Conservation (phyloP, 2,113 vertebrate genomes). For the Rhabdornis inornatus region DNA sequence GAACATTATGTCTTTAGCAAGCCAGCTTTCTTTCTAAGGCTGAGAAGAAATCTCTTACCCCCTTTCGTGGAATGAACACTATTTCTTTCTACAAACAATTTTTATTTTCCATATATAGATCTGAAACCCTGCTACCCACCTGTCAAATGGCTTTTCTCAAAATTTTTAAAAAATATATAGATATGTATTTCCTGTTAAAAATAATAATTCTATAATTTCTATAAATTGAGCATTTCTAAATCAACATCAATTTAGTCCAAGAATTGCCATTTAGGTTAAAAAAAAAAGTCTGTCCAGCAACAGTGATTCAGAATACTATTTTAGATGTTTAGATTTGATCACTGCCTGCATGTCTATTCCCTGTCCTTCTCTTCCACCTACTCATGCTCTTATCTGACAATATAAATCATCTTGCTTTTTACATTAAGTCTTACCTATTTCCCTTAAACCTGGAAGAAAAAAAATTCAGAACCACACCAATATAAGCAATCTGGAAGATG, state of each 20-base stretch:
- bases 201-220: background rate
- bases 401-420: background rate
- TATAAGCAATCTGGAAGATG: fast-evolving
- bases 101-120: background rate
- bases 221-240: background rate
- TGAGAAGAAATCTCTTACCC: background rate
- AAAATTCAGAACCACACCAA: background rate
- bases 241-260: background rate
- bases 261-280: background rate
- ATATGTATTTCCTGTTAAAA: background rate
- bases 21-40: background rate
- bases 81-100: background rate
- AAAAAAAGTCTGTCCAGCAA: background rate
- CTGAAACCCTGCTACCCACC: background rate
- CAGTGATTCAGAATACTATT: background rate
- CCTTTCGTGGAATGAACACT: background rate
- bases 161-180: background rate
- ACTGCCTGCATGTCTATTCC: background rate
- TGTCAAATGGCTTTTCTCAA: background rate
- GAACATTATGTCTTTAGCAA: background rate
- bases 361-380: background rate
- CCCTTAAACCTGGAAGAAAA: fast-evolving
- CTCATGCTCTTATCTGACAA: background rate
- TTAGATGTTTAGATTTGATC: background rate
- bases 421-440: background rate